Percentiles rank a stretch among this genome's conserved stretches.
These are phyloP conservation scores for Tetrao urogallus DNA, from an alignment of 2,113 vertebrate genomes.

Conservation along the genomic window DNA sequence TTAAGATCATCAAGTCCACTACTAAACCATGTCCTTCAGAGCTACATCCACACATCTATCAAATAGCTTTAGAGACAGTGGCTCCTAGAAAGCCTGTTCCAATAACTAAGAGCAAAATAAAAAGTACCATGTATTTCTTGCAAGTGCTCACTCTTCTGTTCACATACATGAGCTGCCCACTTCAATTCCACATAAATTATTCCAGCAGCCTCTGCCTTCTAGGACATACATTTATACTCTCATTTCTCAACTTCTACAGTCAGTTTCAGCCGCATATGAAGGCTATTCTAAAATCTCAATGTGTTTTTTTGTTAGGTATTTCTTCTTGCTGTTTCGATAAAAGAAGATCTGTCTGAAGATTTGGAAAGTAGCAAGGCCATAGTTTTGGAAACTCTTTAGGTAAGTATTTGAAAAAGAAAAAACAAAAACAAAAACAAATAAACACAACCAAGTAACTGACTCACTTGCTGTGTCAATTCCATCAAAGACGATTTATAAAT, in stretches of 20 bases:
- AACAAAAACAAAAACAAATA: too few species aligned
- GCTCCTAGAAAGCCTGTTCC: not conserved
- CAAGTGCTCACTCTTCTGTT: not conserved
- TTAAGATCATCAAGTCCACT: not conserved
- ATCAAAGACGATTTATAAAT: not conserved
- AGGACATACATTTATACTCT: not conserved
- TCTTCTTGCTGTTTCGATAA: not conserved
- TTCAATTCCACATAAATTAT: not conserved
- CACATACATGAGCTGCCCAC: not conserved
- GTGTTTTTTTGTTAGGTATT: accelerated
- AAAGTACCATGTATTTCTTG: not conserved
- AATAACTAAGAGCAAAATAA: not conserved
- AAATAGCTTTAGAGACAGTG: not conserved
- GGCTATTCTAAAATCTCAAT: not conserved
- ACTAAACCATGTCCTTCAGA: not conserved
- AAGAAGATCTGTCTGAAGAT: not conserved
- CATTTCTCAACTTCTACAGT: not conserved
- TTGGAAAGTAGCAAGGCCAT: not conserved
- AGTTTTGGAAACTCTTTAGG: not conserved
- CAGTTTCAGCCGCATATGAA: not conserved
- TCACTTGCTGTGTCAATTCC: not conserved
- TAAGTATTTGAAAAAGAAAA: not conserved
- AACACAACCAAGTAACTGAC: not conserved
- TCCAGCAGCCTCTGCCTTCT: not conserved
- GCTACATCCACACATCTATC: not conserved